Evolutionary conservation across 2,113 vertebrate genomes (phyloP).

Genomic region (Phasianus colchicus): DNA sequence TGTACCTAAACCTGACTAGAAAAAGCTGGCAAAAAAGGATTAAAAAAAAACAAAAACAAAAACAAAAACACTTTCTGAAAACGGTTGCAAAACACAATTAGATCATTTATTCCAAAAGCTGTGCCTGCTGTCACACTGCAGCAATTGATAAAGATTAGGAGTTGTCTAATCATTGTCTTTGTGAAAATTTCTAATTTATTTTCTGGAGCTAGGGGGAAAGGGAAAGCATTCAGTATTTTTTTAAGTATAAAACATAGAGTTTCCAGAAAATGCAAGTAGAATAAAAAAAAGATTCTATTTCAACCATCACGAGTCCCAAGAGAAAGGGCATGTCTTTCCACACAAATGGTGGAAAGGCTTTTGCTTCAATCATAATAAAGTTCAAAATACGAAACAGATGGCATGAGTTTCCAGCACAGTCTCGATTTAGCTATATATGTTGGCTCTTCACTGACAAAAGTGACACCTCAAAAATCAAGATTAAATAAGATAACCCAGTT

Average conservation of each 20-base stretch:
- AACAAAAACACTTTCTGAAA: neutral
- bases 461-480: neutral
- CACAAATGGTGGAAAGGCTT: neutral
- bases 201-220: fast-evolving
- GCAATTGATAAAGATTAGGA: neutral
- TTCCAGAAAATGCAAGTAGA: neutral
- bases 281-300: neutral
- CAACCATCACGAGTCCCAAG: neutral
- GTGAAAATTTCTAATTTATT: neutral
- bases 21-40: neutral
- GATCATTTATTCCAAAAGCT: neutral
- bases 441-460: neutral
- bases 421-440: neutral
- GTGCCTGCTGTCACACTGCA: neutral
- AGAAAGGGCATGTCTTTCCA: neutral
- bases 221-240: neutral
- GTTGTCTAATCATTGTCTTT: neutral
- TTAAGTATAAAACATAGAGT: neutral
- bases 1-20: neutral
- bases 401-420: neutral
- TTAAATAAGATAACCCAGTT: neutral
- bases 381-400: neutral
- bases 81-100: neutral
- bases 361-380: neutral
- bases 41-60: neutral